Base-by-base conservation (phyloP, 2,113 vertebrate species). In the Marmota flaviventris region DNA sequence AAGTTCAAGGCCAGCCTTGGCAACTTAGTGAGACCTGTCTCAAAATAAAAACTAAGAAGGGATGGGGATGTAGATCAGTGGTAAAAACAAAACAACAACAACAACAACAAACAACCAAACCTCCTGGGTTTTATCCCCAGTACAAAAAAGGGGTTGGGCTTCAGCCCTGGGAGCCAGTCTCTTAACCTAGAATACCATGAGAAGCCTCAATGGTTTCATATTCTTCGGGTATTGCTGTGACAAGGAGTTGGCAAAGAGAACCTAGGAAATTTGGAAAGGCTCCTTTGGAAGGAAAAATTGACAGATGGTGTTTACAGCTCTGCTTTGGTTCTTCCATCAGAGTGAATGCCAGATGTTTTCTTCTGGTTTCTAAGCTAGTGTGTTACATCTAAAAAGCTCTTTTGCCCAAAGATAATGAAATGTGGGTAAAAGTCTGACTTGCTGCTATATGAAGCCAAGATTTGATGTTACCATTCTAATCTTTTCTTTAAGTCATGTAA, bases 311-410 rank as follows among this genome's bases (percentile, higher is more conserved):
- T 95, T 93, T 84, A 89, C 61, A 69, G 39, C 20, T 76, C 69
- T 88, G 77, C 78, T 89, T 77, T 34, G 37, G 70, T 89, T 83
- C 85, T 77, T 69, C 70, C 58, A 69, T 58, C 48, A 58, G 48
- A 82, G 76, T 37, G 67, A 45, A 69, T 77, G 70, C 78, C 90
- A 93, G 70, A 89, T 93, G 90, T 93, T 89, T 83, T 84, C 85
- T 83, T 83, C 77, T 58, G 37, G 58, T 69, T 83, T 58, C 85
- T 81, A 89, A 95, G 61, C 78, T 39, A 51, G 20, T 17, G 0
- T 29, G 32, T 83, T 10, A 14, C n/a, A 51, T 58, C 76, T 48
- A 32, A 67, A 82, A 32, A 29, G 34, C 25, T 48, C 10, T 51
- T 95, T 69, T 32, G n/a, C 69, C 51, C 58, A 58, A 58, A 58